Evolutionary conservation across 2,888 invertebrate species (phyloP).

Genomic region (Omphaloscelis lunosa): DNA sequence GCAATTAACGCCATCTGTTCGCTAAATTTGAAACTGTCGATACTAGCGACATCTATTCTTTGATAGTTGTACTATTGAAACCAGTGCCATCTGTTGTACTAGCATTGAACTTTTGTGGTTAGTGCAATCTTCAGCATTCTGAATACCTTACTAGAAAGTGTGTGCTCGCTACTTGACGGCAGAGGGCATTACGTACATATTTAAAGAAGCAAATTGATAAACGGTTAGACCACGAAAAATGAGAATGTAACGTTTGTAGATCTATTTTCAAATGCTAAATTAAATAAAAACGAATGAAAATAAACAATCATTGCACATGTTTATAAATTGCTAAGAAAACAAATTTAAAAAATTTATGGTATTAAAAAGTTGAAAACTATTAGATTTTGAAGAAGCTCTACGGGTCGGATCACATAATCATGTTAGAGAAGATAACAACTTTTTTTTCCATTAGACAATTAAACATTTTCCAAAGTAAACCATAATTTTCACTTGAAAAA

Average conservation of each 20-base stretch:
- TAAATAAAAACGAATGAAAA: background rate
- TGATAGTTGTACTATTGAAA: background rate
- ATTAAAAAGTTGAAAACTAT: background rate
- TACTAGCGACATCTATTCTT: constrained; percentile 55
- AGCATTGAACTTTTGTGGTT: background rate
- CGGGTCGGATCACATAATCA: background rate
- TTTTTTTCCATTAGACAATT: background rate
- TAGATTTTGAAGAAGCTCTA: background rate
- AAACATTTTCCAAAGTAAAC: background rate
- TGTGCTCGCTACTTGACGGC: constrained; percentile 47
- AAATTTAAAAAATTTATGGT: background rate
- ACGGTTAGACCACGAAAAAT: background rate
- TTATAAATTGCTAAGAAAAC: background rate
- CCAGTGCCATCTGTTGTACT: constrained; percentile 25
- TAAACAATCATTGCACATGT: background rate
- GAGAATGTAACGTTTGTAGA: background rate
- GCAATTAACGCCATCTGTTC: background rate
- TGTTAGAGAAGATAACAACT: background rate
- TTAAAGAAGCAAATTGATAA: background rate
- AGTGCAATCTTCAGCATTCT: background rate
- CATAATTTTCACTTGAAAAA: background rate
- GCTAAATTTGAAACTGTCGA: background rate
- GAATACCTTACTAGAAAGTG: background rate
- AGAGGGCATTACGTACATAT: constrained; percentile 44
- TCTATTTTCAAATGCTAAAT: background rate